Evolutionary conservation across 2,113 vertebrate species (phyloP), one percentile per base, ranked within the genome.

Genomic region (Prunella himalayana): DNA sequence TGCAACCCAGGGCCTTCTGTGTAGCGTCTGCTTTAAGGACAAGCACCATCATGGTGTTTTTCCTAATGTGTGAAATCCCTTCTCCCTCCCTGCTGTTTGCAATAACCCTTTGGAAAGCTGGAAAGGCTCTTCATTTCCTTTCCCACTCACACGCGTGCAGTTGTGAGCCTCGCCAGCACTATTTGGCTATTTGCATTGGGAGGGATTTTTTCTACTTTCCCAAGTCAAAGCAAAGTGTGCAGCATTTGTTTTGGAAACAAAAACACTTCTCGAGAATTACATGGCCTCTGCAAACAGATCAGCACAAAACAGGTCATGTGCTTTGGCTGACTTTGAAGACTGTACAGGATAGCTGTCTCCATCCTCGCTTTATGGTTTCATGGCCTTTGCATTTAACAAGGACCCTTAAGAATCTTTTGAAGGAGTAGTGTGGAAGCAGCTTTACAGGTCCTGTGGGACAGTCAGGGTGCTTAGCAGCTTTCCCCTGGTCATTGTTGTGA

Each of bases 211-310:
- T 25, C 47, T 65, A 3, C 30, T 69, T 92, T 86, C 35, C 56
- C 30, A 66, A 86, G 59, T 91, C 35, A n/a, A 75, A 72, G 54
- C 30, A 89, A 71, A 73, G 59, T 16, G 35, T 53, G 64, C 49
- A 88, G 76, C 76, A 15, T 88, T 97, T 96, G 69, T 86, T 95
- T 93, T 78, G 88, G 86, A 94, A 94, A 93, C 88, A 93, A 73
- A 93, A 69, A 60, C 11, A 18, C n/a, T 78, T 86, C 20, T 65
- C 1, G 2, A 88, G 82, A 90, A 64, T 81, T 73, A 77, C 39
- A 15, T 19, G 71, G 30, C 17, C 75, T 86, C 68, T 94, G 79
- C 87, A 86, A 90, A 83, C 51, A 91, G 51, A 90, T 49, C 19
- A 21, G 63, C n/a, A 45, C 50, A 47, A 64, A 93, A 23, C 49